Percentiles rank a stretch among this genome's conserved stretches.
Conservation (phyloP, 2,797 vertebrate species). For the Oreortyx pictus region DNA sequence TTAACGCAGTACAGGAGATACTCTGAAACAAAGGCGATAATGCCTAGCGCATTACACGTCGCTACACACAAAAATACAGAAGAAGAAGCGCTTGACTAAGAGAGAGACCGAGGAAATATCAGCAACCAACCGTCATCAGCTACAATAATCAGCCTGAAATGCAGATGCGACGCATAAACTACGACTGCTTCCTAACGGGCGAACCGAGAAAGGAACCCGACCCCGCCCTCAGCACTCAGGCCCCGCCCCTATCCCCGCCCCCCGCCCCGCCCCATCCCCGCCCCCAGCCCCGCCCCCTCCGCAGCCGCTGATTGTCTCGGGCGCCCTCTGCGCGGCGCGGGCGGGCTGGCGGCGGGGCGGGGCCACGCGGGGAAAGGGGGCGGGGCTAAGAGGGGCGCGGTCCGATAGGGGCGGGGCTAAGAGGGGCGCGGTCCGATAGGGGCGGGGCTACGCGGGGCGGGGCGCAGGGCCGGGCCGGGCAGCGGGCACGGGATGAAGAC, state of each 20-base stretch:
- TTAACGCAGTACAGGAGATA: slow-evolving; percentile 87
- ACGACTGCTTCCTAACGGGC: slow-evolving; percentile 83
- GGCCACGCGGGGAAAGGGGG: too few species aligned
- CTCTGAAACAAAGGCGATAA: slow-evolving; percentile 85
- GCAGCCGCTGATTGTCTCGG: too few species aligned
- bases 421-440: too few species aligned
- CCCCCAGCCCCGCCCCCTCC: too few species aligned
- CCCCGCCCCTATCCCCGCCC: too few species aligned
- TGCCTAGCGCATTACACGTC: slow-evolving; percentile 82
- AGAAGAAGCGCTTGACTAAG: slow-evolving; percentile 84
- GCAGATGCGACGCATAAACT: slow-evolving; percentile 83
- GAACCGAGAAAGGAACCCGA: slow-evolving; percentile 84
- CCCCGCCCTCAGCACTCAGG: slow-evolving; percentile 50
- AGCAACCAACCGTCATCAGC: slow-evolving; percentile 81
- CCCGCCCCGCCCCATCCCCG: too few species aligned
- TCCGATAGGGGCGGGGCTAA: too few species aligned
- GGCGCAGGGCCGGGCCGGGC: neutral
- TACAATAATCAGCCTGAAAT: slow-evolving; percentile 85
- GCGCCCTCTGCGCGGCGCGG: too few species aligned
- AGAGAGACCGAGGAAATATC: slow-evolving; percentile 79
- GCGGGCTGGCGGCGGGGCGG: too few species aligned
- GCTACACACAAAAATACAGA: slow-evolving; percentile 83
- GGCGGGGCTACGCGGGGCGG: neutral
- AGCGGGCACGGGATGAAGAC: slow-evolving; percentile 35
- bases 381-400: too few species aligned